phyloP scores from a whole-genome alignment of 2,113 vertebrate species.

The Python bivittatus region DNA sequence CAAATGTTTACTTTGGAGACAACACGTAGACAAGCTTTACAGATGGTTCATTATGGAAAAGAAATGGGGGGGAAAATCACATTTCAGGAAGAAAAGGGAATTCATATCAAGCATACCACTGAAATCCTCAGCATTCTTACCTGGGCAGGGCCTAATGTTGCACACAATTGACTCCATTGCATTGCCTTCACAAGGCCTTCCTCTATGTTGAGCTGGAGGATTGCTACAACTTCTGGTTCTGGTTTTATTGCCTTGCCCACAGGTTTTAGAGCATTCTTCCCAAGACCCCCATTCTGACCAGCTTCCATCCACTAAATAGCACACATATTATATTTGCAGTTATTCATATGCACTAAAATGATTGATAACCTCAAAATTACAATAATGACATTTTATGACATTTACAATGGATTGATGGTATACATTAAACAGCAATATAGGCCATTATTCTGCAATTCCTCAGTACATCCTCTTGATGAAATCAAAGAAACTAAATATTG shows the following conservation, averaged over 20 bases:
- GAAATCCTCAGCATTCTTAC: slow-evolving; percentile 65
- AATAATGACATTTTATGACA: background rate
- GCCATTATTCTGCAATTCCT: background rate
- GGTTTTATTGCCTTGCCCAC: slow-evolving; percentile 90
- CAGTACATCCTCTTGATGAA: background rate
- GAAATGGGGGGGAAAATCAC: background rate
- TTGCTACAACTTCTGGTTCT: slow-evolving; percentile 85
- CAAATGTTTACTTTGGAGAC: background rate
- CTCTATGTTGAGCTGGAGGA: slow-evolving; percentile 83
- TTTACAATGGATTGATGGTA: background rate
- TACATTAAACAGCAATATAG: background rate
- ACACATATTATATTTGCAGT: background rate
- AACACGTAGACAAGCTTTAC: background rate
- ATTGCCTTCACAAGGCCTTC: slow-evolving; percentile 83
- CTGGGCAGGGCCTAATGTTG: slow-evolving; percentile 87
- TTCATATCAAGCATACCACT: background rate
- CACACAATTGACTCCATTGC: slow-evolving; percentile 85
- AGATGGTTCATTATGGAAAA: background rate
- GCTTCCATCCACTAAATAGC: slow-evolving; percentile 83
- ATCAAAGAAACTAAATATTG: background rate
- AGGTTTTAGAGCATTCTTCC: slow-evolving; percentile 93
- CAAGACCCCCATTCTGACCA: slow-evolving; percentile 94
- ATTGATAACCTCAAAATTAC: background rate
- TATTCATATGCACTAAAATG: background rate
- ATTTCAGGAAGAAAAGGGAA: background rate